Evolutionary conservation across 2,888 invertebrate species (phyloP).

Genomic region (Lordiphosa fenestrarum): DNA sequence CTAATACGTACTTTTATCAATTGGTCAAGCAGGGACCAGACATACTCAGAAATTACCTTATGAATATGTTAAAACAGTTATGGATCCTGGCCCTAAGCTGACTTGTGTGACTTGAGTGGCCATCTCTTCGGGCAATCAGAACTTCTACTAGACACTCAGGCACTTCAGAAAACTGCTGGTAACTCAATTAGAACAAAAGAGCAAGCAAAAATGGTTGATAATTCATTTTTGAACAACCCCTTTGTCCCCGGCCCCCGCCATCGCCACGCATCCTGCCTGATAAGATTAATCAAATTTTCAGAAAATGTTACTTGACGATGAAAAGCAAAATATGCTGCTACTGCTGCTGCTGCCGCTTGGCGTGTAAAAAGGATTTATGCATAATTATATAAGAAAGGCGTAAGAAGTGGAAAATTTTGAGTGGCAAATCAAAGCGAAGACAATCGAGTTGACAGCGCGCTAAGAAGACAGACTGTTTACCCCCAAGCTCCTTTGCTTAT

Average conservation of each 20-base stretch:
- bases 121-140: no score
- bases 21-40: conserved; percentile 49
- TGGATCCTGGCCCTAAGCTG: conserved; percentile 25
- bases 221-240: conserved; percentile 60
- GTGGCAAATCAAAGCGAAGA: conserved; percentile 49
- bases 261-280: conserved; percentile 71
- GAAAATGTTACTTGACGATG: conserved; percentile 65
- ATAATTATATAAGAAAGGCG: conserved; percentile 74
- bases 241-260: conserved; percentile 6
- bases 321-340: conserved; percentile 65
- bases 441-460: conserved; percentile 35
- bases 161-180: conserved; percentile 21
- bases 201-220: conserved; percentile 66
- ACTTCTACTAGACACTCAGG: no score
- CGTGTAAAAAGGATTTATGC: conserved; percentile 76
- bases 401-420: conserved; percentile 42
- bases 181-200: conserved; percentile 71
- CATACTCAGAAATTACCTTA: conserved; percentile 28
- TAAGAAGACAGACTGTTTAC: conserved; percentile 18
- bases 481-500: conserved; percentile 7
- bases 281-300: conserved; percentile 81
- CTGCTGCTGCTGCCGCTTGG: conserved; percentile 29
- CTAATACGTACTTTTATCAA: conserved; percentile 69
- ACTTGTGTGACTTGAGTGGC: conserved; percentile 22
- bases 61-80: conserved; percentile 37